Evolutionary conservation across 2,797 vertebrate genomes (phyloP).

Genomic region (Echeneis naucrates): DNA sequence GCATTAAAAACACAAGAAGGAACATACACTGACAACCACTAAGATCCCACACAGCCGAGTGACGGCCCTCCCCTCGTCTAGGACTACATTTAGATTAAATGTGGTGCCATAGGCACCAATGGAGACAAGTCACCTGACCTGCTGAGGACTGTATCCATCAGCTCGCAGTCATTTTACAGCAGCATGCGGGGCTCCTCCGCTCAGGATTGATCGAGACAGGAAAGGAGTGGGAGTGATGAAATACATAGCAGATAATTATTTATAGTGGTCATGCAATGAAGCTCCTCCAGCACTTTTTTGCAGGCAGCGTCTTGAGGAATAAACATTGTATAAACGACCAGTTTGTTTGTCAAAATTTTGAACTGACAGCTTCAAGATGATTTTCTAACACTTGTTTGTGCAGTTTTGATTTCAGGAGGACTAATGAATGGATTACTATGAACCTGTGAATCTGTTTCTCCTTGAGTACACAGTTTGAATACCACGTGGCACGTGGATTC

Average conservation of each 20-base stretch:
- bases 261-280: constrained; percentile 59
- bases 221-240: constrained; percentile 82
- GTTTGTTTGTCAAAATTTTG: constrained; percentile 48
- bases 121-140: constrained; percentile 72
- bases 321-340: constrained; percentile 50
- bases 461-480: neutral
- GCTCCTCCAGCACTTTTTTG: constrained; percentile 65
- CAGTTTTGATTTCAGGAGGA: neutral
- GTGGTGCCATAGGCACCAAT: constrained; percentile 59
- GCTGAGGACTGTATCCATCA: constrained; percentile 79
- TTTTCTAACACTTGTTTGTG: constrained; percentile 12
- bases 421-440: neutral
- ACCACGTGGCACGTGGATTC: neutral
- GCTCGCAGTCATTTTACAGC: constrained; percentile 78
- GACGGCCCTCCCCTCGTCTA: constrained; percentile 61
- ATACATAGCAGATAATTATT: constrained; percentile 83
- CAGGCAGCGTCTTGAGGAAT: constrained; percentile 32
- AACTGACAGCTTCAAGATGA: constrained; percentile 30
- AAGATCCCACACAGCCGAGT: constrained; percentile 30
- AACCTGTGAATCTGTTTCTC: neutral
- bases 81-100: constrained; percentile 76
- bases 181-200: constrained; percentile 71
- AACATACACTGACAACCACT: constrained; percentile 27
- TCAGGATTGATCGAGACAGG: constrained; percentile 80
- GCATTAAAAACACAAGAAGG: neutral